Percentiles rank a stretch among this genome's conserved stretches.
Conservation (phyloP, 2,113 vertebrate species). For the Pangasianodon hypophthalmus region DNA sequence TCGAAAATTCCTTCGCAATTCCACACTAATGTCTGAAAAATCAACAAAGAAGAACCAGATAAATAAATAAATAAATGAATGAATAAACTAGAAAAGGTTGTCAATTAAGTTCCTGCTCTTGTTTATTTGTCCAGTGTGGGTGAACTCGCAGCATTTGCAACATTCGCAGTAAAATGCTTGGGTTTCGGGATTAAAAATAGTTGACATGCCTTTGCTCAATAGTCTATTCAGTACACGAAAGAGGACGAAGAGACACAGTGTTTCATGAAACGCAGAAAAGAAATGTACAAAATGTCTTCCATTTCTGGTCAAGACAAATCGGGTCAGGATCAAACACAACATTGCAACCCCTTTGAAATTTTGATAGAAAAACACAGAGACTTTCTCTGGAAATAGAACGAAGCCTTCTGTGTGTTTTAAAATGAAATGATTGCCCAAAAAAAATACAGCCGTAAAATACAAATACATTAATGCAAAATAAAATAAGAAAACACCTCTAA, state of each 20-base stretch:
- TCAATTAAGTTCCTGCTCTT: conserved; percentile 34
- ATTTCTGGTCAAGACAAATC: background rate
- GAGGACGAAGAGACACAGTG: background rate
- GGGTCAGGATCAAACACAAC: background rate
- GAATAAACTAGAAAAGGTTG: background rate
- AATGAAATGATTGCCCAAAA: conserved; percentile 46
- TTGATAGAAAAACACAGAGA: background rate
- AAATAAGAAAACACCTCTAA: conserved; percentile 52
- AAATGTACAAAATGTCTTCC: background rate
- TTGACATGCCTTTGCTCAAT: background rate
- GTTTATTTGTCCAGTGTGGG: conserved; percentile 54
- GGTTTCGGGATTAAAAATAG: background rate
- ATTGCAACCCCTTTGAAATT: background rate
- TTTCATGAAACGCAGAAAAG: background rate
- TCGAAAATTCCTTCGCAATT: background rate
- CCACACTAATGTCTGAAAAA: background rate
- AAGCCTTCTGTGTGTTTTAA: conserved; percentile 56
- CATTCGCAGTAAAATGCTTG: background rate
- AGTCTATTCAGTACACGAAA: background rate
- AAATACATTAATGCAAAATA: conserved; percentile 53
- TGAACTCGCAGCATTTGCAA: background rate
- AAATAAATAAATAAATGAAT: background rate
- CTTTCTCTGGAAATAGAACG: background rate
- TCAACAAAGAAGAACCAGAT: background rate
- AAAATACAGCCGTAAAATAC: conserved; percentile 47